Conservation (phyloP, 2,113 vertebrate genomes). For the Psophia crepitans region DNA sequence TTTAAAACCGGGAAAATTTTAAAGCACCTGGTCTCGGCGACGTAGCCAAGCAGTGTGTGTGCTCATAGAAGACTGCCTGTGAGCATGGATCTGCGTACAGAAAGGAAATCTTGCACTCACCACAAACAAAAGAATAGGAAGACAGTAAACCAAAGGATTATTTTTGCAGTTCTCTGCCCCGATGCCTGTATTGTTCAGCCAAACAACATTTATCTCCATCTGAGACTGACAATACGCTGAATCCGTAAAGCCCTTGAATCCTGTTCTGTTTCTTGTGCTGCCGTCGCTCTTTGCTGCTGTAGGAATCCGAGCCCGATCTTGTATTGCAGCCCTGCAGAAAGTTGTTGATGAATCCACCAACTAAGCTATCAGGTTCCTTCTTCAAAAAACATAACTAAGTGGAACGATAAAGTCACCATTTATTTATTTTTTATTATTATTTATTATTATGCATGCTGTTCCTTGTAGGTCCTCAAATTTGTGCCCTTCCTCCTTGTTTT, state of each 20-base stretch:
- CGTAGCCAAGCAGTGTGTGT: rapidly evolving
- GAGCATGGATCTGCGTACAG: not conserved
- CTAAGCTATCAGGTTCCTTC: not conserved
- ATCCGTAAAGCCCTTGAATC: not conserved
- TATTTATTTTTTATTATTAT: no score
- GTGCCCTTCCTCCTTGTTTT: slow-evolving; percentile 40
- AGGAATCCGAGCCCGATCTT: not conserved
- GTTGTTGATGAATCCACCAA: not conserved
- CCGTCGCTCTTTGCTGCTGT: not conserved
- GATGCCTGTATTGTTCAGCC: not conserved
- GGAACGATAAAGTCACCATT: not conserved
- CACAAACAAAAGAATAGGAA: not conserved
- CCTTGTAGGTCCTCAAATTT: not conserved
- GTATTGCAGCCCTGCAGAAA: not conserved
- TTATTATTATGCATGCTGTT: not conserved
- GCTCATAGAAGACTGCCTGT: not conserved
- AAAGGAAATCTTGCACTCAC: not conserved
- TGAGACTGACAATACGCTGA: rapidly evolving
- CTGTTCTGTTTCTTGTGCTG: not conserved
- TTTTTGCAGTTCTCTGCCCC: not conserved
- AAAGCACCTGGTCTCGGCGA: not conserved
- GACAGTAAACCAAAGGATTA: rapidly evolving
- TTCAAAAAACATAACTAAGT: not conserved
- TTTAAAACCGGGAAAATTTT: not conserved
- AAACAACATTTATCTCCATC: not conserved